phyloP scores from a whole-genome alignment of 2,113 vertebrate genomes.

The Albula glossodonta region DNA sequence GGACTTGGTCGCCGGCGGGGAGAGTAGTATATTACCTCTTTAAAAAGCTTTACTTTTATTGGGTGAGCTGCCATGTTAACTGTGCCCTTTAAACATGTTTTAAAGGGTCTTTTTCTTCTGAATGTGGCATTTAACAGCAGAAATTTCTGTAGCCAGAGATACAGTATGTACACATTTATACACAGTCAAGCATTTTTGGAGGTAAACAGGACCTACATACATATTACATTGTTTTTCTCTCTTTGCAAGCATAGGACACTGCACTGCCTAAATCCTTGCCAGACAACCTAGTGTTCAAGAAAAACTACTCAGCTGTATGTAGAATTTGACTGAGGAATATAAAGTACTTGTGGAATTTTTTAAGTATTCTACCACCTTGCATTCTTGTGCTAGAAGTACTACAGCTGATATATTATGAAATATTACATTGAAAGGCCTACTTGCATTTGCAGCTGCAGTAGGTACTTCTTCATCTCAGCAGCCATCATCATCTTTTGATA shows the following conservation, averaged over 20 bases:
- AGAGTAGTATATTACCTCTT: slow-evolving; percentile 45
- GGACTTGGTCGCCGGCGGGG: slow-evolving; percentile 44
- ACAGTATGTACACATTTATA: neutral
- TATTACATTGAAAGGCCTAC: slow-evolving; percentile 25
- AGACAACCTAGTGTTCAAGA: neutral
- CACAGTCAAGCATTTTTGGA: neutral
- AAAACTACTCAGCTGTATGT: slow-evolving; percentile 54
- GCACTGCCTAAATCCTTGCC: slow-evolving; percentile 28
- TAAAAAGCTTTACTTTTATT: slow-evolving; percentile 44
- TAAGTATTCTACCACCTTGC: slow-evolving; percentile 51
- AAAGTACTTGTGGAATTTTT: slow-evolving; percentile 59
- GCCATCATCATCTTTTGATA: neutral
- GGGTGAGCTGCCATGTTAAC: slow-evolving; percentile 37
- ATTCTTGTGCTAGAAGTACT: slow-evolving; percentile 57
- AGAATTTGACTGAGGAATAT: slow-evolving; percentile 61
- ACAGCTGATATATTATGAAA: slow-evolving; percentile 38
- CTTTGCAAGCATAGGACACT: neutral
- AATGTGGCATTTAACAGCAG: slow-evolving; percentile 20
- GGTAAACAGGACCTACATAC: neutral
- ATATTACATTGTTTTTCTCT: neutral
- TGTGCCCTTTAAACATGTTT: slow-evolving; percentile 43
- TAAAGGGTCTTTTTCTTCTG: slow-evolving; percentile 40
- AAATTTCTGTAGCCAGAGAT: neutral
- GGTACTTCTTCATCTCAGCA: neutral
- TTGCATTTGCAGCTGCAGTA: neutral